Base-by-base conservation (phyloP, 2,797 vertebrate species). In the Chelon labrosus region DNA sequence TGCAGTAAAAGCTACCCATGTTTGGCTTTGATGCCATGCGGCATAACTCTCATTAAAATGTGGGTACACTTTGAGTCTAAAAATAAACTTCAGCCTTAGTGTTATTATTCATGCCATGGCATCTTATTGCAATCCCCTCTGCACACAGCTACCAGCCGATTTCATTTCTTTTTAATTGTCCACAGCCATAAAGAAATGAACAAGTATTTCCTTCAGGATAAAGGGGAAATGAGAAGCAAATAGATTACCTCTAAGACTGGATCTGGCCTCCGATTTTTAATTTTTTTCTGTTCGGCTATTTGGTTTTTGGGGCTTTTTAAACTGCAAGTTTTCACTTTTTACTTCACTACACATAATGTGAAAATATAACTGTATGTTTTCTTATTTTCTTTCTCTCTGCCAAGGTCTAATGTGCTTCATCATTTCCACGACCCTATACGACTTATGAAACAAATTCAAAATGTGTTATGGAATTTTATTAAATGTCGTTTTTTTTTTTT, bases 151-250 rank as follows among this genome's bases (percentile, higher is more conserved):
- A 79, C 76, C 61, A 69, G 77, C 79, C 37, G 3, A 70, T 79
- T 85, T 87, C 63, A 83, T 88, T 82, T 83, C 7, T 82, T 84
- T 85, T 77, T 88, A 87, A 85, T 85, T 84, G 79, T 77, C 72
- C 68, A 53, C 58, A 53, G 39, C 68, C 71, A 80, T 80, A 75
- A 82, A 86, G 73, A 72, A 85, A 82, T 84, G 59, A 79, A 70
- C 47, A 75, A 70, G 61, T 75, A 63, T 81, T 84, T 88, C 73
- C 81, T 76, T 70, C 79, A 84, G 79, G 77, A 87, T 84, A 76
- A 77, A 67, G 47, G 44, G 67, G 61, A 80, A 85, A 85, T 85
- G 74, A 88, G 75, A 75, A 64, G 75, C 61, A 76, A 64, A 70
- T 17, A 74, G 75, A 84, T 80, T 80, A 60, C 42, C 59, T 73